Percentiles rank a stretch among this genome's conserved stretches.
Evolutionary conservation across 2,888 invertebrate genomes (phyloP).

Genomic region (Neria commutata): DNA sequence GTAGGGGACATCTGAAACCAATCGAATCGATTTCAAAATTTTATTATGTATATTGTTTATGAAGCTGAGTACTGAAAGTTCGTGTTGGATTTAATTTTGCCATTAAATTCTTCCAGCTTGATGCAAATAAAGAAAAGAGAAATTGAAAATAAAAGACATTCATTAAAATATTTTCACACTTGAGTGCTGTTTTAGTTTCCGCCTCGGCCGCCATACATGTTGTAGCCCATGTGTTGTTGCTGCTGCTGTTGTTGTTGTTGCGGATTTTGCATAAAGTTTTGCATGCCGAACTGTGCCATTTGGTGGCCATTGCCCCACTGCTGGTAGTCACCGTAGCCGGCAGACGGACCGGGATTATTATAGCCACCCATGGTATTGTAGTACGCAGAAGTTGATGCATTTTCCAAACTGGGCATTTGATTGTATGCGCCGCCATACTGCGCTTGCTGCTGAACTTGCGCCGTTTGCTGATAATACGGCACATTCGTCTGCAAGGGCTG

Average conservation of each 20-base stretch:
- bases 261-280: constrained; percentile 36
- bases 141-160: too few relatives aligned
- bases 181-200: too few relatives aligned
- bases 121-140: too few relatives aligned
- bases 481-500: constrained; percentile 22
- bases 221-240: constrained; percentile 7
- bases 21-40: too few relatives aligned
- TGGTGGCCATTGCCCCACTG: constrained; percentile 30
- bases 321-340: constrained; percentile 26
- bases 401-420: constrained; percentile 25
- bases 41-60: too few relatives aligned
- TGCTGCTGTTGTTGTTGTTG: constrained; percentile 28
- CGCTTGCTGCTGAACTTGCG: constrained; percentile 29
- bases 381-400: constrained; percentile 23
- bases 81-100: too few relatives aligned
- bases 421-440: constrained; percentile 26
- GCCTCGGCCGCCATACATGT: background rate
- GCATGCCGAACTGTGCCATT: constrained; percentile 20
- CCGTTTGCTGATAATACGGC: constrained; percentile 39
- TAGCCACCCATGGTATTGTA: constrained; percentile 31
- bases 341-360: constrained; percentile 31
- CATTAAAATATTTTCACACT: too few relatives aligned
- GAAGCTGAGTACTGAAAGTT: too few relatives aligned
- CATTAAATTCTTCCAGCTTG: too few relatives aligned
- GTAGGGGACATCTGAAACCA: too few relatives aligned